Evolutionary conservation across 2,888 invertebrate genomes (phyloP), one percentile per base, ranked within the genome.

Genomic region (Apamea monoglypha): DNA sequence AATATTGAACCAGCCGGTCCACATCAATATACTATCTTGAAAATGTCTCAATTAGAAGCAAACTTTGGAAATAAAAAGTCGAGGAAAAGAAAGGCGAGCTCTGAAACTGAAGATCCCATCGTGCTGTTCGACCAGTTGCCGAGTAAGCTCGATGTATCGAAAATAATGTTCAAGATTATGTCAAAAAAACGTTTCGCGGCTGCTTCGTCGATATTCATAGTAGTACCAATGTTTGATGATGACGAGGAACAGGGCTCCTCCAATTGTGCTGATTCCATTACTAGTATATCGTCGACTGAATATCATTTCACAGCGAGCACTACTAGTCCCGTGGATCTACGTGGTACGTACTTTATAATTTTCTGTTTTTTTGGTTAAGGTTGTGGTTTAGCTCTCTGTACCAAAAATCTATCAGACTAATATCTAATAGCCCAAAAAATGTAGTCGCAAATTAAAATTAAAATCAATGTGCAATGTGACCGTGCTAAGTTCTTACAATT

Each of bases 161-260:
- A 87, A 47, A 85, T 93, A 56, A 81, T 93, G 16, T 85, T 90
- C 40, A 83, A 90, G 84, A 84, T 93, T 44, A 67, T 92, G 21
- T 76, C 88, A 16, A 88, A 85, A 12, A 89, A 89, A n/a, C 68
- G 87, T 50, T 73, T 91, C 12, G 63, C 78, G 0, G 83, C 82
- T 53, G 78, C 89, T n/a, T 93, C 94, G 0, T 93, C 94, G 7
- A 87, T 94, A 50, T 91, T 91, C 67, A 81, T 94, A 29, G 86
- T 94, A 3, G 87, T 95, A 8, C 90, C 94, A 47, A 81, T 50
- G 8, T 90, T 90, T 36, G 91, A 91, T 29, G 91, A 92, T 63
- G 88, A 87, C 29, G 74, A 40, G 3, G 53, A 73, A 12, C 44
- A 53, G 25, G 12, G 36, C 8, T 66, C 78, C 40, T 32, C 40